Evolutionary conservation across 1,140 invertebrate genomes (phyloP).

Genomic region (Arctopsyche grandis): DNA sequence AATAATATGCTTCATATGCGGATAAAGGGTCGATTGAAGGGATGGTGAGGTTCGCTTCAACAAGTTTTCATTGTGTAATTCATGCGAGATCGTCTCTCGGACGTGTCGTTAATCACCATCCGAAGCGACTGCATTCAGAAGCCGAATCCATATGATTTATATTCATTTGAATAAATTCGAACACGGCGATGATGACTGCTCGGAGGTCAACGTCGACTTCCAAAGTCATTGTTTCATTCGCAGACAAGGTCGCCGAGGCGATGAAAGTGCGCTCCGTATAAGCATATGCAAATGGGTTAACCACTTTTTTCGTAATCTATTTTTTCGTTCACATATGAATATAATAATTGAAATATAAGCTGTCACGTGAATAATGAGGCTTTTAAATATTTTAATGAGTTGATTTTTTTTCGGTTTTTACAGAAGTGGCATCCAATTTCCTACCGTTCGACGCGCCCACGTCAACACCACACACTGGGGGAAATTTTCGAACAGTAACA

Average conservation of each 20-base stretch:
- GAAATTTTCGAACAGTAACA: not conserved
- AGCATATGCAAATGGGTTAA: not conserved
- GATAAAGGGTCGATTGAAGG: not conserved
- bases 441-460: conserved; percentile 10
- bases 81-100: not conserved
- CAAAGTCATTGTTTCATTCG: not conserved
- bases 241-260: not conserved
- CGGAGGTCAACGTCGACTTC: not conserved
- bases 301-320: too few relatives aligned
- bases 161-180: conserved; percentile 31
- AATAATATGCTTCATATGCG: too few relatives aligned
- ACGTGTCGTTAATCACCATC: conserved; percentile 41
- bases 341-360: too few relatives aligned
- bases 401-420: too few relatives aligned
- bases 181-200: not conserved
- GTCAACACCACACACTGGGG: not conserved
- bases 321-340: too few relatives aligned
- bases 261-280: not conserved
- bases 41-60: not conserved
- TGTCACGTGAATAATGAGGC: too few relatives aligned
- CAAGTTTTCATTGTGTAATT: not conserved
- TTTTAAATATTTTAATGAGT: too few relatives aligned
- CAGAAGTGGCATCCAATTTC: not conserved
- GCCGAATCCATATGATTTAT: conserved; percentile 34
- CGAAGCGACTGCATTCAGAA: conserved; percentile 29